Base-by-base conservation (phyloP, 2,113 vertebrate species). In the Plectropomus leopardus region DNA sequence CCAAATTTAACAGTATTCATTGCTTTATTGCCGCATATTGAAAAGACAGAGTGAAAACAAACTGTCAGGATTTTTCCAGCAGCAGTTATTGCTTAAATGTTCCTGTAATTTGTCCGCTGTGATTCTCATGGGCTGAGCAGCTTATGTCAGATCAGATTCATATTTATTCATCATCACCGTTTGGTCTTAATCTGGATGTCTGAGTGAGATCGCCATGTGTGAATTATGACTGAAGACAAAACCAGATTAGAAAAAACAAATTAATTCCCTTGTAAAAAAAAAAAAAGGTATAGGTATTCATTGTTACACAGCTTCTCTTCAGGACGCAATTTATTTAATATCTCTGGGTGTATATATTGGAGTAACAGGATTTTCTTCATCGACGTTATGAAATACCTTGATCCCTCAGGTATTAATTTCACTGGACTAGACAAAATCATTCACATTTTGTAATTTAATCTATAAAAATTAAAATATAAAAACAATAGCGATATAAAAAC, bases 1-100 rank as follows among this genome's bases (percentile, higher is more conserved):
- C 32, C 58, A 61, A 21, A 24, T 48, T 15, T 61, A n/a, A 36
- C 30, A 54, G 61, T 54, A 54, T 67, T 80, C 28, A 40, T 59
- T 61, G 69, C 71, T 40, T 76, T 71, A 71, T 50, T 15, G 26
- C 51, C 57, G 60, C 26, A 19, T 63, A n/a, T n/a, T 24, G 14
- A 53, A 70, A 73, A 48, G n/a, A 30, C 34, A 5, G 16, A 64
- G 7, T 21, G 21, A 57, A 58, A 65, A 45, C 21, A 34, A 40
- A 1, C 16, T 15, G 21, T 24, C 26, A 30, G 15, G 67, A n/a
- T n/a, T n/a, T n/a, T n/a, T n/a, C n/a, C 47, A 40, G 28, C 58
- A 66, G 14, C 60, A 66, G 44, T 16, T 59, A 17, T 54, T 13
- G 11, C 24, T 48, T 21, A 14, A 36, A 30, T n/a, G 3, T 60